Evolutionary conservation across 2,113 vertebrate genomes (phyloP).

Genomic region (Pantherophis guttatus): DNA sequence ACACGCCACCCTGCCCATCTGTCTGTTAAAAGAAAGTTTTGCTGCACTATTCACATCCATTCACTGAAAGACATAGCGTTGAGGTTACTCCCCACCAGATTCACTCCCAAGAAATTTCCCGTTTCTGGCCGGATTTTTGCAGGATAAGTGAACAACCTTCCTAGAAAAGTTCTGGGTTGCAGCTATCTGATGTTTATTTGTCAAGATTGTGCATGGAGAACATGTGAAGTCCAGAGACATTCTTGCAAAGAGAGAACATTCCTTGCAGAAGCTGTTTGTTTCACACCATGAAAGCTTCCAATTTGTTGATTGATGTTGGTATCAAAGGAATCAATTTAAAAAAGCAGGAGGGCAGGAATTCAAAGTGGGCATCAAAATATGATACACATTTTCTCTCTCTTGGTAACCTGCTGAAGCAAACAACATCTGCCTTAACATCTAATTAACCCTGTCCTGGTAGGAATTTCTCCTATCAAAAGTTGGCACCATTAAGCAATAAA

Average conservation of each 20-base stretch:
- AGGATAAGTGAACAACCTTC: too few relatives aligned
- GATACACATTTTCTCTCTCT: not conserved
- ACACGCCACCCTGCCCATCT: not conserved
- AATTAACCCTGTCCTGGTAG: not conserved
- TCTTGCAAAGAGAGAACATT: not conserved
- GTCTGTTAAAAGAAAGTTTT: not conserved
- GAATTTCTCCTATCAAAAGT: not conserved
- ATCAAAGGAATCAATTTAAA: not conserved
- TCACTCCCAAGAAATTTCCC: not conserved
- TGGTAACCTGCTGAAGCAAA: not conserved
- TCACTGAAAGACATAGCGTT: not conserved
- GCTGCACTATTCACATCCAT: not conserved
- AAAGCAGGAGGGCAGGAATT: not conserved
- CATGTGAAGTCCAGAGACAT: not conserved
- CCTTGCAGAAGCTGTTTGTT: not conserved
- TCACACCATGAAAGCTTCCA: not conserved
- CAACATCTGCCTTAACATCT: not conserved
- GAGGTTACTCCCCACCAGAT: not conserved
- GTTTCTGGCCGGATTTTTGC: rapidly evolving
- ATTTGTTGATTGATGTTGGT: not conserved
- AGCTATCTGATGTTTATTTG: not conserved
- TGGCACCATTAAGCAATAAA: not conserved
- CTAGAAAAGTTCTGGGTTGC: not conserved
- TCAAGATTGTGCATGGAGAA: not conserved
- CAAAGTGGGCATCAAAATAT: not conserved